A percentile compares a stretch with the other conserved stretches of the same genome.
phyloP scores from a whole-genome alignment of 2,113 vertebrate genomes.

The Rhinopithecus roxellana region DNA sequence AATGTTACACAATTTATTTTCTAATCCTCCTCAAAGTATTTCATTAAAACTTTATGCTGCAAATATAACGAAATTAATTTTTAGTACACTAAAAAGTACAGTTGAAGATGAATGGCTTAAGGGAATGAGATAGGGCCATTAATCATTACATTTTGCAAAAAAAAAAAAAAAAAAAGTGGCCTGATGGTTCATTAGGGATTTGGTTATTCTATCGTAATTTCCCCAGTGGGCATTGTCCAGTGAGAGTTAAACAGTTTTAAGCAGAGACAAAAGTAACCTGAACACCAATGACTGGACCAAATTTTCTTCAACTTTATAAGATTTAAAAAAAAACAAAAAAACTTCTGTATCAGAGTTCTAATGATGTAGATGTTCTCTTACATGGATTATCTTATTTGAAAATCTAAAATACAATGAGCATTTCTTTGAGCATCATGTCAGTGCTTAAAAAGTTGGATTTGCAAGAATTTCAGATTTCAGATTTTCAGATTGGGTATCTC shows the following conservation, averaged over 20 bases:
- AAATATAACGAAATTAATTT: constrained; percentile 31
- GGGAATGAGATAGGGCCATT: neutral
- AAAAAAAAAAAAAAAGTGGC: neutral
- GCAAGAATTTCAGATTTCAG: neutral
- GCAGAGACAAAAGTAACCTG: neutral
- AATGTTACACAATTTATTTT: neutral
- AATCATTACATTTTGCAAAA: neutral
- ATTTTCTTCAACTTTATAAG: neutral
- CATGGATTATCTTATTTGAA: neutral
- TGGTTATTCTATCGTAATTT: neutral
- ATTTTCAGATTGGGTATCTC: neutral
- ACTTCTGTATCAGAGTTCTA: neutral
- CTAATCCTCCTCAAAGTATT: neutral
- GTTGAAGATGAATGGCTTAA: neutral
- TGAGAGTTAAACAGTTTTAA: neutral
- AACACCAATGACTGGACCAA: neutral
- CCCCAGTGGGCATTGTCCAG: neutral
- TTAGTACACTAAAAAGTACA: neutral
- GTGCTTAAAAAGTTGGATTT: neutral
- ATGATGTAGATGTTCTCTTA: neutral
- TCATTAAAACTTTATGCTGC: neutral
- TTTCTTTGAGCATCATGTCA: neutral
- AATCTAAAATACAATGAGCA: neutral
- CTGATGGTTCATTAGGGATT: neutral
- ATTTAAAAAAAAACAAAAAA: neutral